Conservation (phyloP, 2,888 invertebrate species). For the Cephus pygmeus region DNA sequence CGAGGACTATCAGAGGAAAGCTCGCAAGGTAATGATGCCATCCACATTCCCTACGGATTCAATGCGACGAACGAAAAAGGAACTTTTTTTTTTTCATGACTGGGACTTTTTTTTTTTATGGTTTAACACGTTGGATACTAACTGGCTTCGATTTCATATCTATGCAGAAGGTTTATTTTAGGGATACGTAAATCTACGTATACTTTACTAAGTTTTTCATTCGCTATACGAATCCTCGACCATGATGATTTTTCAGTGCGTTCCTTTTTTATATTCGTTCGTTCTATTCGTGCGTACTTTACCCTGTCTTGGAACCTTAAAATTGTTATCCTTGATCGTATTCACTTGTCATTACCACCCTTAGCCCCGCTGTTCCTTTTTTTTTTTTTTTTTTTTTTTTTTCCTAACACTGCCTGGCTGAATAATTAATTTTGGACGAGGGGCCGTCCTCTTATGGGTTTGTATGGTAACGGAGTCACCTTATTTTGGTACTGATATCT, state of each 20-base stretch:
- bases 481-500: background rate
- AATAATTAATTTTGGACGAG: background rate
- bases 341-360: background rate
- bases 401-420: background rate
- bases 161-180: background rate
- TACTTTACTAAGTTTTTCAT: too few relatives aligned
- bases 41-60: background rate
- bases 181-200: background rate
- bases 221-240: background rate
- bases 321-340: background rate
- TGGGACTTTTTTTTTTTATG: background rate
- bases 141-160: background rate
- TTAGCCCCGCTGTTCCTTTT: background rate
- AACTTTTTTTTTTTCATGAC: background rate
- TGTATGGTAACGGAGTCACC: background rate
- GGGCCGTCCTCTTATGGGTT: background rate
- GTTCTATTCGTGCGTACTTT: background rate
- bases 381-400: background rate
- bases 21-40: constrained; percentile 79
- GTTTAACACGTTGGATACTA: background rate
- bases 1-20: constrained; percentile 85
- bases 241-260: background rate
- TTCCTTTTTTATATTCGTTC: background rate
- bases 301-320: background rate
- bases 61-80: background rate